Base-by-base conservation (phyloP, 2,113 vertebrate genomes). In the Cairina moschata region DNA sequence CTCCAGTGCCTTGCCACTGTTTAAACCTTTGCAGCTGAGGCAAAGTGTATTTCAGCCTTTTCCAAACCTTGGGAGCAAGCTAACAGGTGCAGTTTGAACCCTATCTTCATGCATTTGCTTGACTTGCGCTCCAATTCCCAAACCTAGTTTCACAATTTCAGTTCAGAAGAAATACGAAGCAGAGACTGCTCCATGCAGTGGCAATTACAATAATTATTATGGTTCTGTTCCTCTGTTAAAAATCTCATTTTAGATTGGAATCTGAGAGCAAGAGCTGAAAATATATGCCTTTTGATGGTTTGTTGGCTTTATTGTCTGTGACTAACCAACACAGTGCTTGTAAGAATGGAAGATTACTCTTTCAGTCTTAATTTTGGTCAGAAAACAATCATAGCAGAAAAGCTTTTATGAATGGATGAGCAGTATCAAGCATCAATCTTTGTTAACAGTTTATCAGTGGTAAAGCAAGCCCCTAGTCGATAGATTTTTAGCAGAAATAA, bases 401-500 rank as follows among this genome's bases (percentile, higher is more conserved):
- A 71, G 13, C 55, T 44, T 66, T 97, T 96, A 44, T 88, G 92
- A 96, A 89, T 95, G 85, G 66, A 87, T 92, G 68, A 90, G 56
- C 90, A 93, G 32, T 31, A 86, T 28, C 67, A 58, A 71, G 22
- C 59, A 95, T 96, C 88, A 88, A 16, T 95, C 94, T 92, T 73
- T 93, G 83, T 96, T 91, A 97, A 56, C 32, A 79, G 88, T 74
- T 93, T 90, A 73, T 88, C 90, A 88, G 60, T 48, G 31, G 48
- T 71, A 73, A 72, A 96, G 55, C n/a, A 91, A 89, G 48, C 56
- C 34, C 34, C 18, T 20, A 13, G 28, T 88, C 48, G 88, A 89
- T 6, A 55, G 93, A 95, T 90, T 97, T 97, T 68, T 84, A 90
- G 44, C 71, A 94, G 69, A 95, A 97, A 96, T 93, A 84, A 82